These are phyloP conservation scores for Poecilia gillii DNA, from an alignment of 2,797 vertebrate genomes.

Conservation along the genomic window DNA sequence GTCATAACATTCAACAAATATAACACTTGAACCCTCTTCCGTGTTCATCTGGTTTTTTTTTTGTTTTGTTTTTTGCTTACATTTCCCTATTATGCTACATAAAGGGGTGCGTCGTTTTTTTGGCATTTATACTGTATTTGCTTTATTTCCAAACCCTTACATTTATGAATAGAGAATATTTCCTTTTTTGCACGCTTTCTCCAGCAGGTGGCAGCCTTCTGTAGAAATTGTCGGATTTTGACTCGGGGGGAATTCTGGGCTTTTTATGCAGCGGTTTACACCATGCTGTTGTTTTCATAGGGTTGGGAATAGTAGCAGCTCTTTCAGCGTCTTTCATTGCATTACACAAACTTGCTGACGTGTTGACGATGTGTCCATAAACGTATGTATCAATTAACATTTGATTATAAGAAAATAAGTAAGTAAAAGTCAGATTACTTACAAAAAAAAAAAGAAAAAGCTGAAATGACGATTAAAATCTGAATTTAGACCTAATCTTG, in stretches of 20 bases:
- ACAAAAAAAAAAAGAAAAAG: neutral
- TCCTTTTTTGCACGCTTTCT: neutral
- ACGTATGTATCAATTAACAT: neutral
- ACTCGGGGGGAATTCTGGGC: neutral
- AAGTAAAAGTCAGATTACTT: neutral
- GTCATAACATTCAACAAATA: constrained; percentile 33
- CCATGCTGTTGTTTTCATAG: neutral
- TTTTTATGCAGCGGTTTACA: neutral
- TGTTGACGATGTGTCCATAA: neutral
- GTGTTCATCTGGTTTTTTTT: neutral
- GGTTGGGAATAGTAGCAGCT: neutral
- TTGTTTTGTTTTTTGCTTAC: neutral
- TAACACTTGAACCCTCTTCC: constrained; percentile 14
- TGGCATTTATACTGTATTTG: neutral
- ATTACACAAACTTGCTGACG: neutral
- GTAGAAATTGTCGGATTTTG: neutral
- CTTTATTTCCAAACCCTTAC: neutral
- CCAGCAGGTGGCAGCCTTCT: constrained; percentile 51
- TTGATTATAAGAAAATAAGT: neutral
- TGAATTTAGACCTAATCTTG: neutral
- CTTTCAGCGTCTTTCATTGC: neutral
- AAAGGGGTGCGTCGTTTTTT: neutral
- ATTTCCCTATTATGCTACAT: neutral
- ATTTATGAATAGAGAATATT: neutral
- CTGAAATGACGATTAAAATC: neutral